phyloP scores from a whole-genome alignment of 1,140 invertebrate species.

The Ceratina calcarata region DNA sequence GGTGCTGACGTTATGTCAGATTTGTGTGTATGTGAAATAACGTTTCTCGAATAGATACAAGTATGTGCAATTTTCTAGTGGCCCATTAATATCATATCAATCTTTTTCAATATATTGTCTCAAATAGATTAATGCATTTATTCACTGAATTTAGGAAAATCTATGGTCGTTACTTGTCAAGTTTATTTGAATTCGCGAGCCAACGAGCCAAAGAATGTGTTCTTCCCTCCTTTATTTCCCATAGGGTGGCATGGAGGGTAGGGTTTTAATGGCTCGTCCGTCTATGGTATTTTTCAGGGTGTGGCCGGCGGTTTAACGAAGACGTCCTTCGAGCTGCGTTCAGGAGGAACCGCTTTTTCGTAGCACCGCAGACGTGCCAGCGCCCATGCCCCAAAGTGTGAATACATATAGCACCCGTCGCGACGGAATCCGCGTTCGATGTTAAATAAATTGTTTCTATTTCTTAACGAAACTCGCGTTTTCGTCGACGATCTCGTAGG shows the following conservation, averaged over 20 bases:
- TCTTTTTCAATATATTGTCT: too few relatives aligned
- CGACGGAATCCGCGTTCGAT: slow-evolving; percentile 62
- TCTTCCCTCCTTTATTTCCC: not conserved
- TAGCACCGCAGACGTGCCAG: slow-evolving; percentile 45
- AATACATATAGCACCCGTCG: slow-evolving; percentile 61
- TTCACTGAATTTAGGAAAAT: not conserved
- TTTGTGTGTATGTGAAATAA: too few relatives aligned
- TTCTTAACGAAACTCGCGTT: slow-evolving; percentile 40
- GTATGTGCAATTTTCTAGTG: too few relatives aligned
- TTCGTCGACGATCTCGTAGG: slow-evolving; percentile 28
- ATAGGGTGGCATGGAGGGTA: not conserved
- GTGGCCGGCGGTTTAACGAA: slow-evolving; percentile 83
- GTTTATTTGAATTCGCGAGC: not conserved
- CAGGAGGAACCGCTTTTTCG: slow-evolving; percentile 53
- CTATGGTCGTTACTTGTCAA: not conserved
- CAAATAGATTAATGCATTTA: too few relatives aligned
- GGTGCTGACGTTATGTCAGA: too few relatives aligned
- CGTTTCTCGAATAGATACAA: too few relatives aligned
- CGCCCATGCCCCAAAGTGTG: slow-evolving; percentile 60
- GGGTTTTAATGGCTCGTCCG: slow-evolving; percentile 26
- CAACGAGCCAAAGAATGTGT: not conserved
- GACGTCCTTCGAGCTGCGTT: slow-evolving; percentile 64
- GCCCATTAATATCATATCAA: too few relatives aligned
- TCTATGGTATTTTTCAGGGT: slow-evolving; percentile 79
- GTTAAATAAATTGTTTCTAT: slow-evolving; percentile 65